phyloP scores from a whole-genome alignment of 2,113 vertebrate genomes.

The Girardinichthys multiradiatus region DNA sequence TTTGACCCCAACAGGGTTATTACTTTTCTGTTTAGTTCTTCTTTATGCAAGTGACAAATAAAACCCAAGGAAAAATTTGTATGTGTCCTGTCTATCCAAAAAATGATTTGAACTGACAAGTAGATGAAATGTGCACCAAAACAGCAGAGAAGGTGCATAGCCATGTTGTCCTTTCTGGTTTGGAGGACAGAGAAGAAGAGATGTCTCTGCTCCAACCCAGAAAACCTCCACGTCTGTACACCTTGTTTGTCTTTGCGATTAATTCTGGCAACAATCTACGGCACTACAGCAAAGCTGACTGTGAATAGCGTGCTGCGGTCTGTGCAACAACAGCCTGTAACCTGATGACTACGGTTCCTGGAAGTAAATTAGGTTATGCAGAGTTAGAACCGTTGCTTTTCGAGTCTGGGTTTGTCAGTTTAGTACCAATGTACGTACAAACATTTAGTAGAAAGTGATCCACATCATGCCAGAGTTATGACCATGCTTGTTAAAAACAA shows the following conservation, averaged over 20 bases:
- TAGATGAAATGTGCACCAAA: not conserved
- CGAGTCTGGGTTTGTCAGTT: not conserved
- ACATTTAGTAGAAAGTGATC: not conserved
- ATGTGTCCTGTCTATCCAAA: not conserved
- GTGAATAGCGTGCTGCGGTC: constrained; percentile 8
- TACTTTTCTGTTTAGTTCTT: too few species aligned
- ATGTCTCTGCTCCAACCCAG: constrained; percentile 6
- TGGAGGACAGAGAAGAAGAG: not conserved
- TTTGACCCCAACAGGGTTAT: too few species aligned
- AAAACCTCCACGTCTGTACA: constrained; percentile 6
- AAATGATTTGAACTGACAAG: not conserved
- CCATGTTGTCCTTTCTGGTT: constrained; percentile 3
- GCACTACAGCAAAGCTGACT: not conserved
- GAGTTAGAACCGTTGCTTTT: not conserved
- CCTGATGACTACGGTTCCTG: constrained; percentile 29
- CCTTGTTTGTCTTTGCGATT: not conserved
- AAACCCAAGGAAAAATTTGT: not conserved
- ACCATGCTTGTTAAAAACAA: not conserved
- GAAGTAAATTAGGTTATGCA: constrained; percentile 14
- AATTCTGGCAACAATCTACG: constrained; percentile 10
- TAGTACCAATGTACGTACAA: not conserved
- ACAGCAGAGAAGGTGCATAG: not conserved
- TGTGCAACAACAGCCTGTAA: constrained; percentile 2
- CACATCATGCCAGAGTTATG: too few species aligned
- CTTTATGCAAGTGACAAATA: too few species aligned